These are phyloP conservation scores for Danio rerio DNA, from an alignment of 2,113 vertebrate species.

Conservation along the genomic window GRCz12tu NC_133184.1:27179001-27179500, in stretches of 20 bases:
- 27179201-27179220: conserved; percentile 47
- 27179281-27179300: conserved; percentile 67
- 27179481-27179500: not conserved
- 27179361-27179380: conserved; percentile 63
- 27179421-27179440: conserved; percentile 26
- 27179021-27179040: conserved; percentile 85
- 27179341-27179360: conserved; percentile 79
- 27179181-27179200: conserved; percentile 61
- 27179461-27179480: conserved; percentile 20
- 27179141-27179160: conserved; percentile 65
- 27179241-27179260: conserved; percentile 77
- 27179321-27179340: conserved; percentile 85
- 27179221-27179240: conserved; percentile 79
- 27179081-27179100: conserved; percentile 87
- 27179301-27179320: conserved; percentile 78
- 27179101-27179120: conserved; percentile 83
- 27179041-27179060: conserved; percentile 80
- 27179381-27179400: conserved; percentile 61
- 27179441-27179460: conserved; percentile 7
- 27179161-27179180: conserved; percentile 47
- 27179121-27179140: conserved; percentile 74
- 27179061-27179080: conserved; percentile 80
- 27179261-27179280: conserved; percentile 71
- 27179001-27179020: conserved; percentile 82
- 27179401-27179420: conserved; percentile 19